phyloP scores from a whole-genome alignment of 2,113 vertebrate genomes.

The Pteropus alecto region DNA sequence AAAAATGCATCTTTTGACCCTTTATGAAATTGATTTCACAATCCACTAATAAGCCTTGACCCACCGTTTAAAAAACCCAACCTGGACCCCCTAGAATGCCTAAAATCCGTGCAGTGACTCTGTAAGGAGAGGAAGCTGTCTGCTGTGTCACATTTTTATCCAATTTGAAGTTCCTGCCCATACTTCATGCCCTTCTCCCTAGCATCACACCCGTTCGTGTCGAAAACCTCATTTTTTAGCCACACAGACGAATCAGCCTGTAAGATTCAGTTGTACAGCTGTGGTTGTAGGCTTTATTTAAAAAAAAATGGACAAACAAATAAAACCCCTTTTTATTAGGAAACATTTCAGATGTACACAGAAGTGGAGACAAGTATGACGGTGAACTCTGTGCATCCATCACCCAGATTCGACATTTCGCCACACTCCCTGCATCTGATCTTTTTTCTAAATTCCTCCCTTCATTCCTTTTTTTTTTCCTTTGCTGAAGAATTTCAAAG shows the following conservation, averaged over 20 bases:
- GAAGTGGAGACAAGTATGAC: background rate
- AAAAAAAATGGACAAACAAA: background rate
- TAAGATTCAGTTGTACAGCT: background rate
- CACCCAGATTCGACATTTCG: background rate
- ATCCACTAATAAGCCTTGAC: background rate
- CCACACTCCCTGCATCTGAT: accelerated
- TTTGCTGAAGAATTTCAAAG: background rate
- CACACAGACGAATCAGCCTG: background rate
- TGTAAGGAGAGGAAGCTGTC: background rate
- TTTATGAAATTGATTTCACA: background rate
- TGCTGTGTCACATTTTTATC: accelerated
- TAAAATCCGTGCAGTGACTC: accelerated
- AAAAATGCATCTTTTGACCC: background rate
- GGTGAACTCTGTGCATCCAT: accelerated
- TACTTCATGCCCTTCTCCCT: too few species aligned
- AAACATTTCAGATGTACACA: background rate
- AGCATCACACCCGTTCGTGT: accelerated
- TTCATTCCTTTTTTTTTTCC: background rate
- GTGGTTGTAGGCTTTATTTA: background rate
- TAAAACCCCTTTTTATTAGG: background rate
- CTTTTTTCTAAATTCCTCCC: background rate
- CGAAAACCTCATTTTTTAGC: background rate
- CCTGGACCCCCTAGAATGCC: too few species aligned
- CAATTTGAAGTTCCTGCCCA: accelerated
- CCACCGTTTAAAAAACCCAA: background rate